A percentile compares a stretch with the other conserved stretches of the same genome.
Evolutionary conservation across 2,888 invertebrate genomes (phyloP).

Genomic region (Drosophila silvestris): DNA sequence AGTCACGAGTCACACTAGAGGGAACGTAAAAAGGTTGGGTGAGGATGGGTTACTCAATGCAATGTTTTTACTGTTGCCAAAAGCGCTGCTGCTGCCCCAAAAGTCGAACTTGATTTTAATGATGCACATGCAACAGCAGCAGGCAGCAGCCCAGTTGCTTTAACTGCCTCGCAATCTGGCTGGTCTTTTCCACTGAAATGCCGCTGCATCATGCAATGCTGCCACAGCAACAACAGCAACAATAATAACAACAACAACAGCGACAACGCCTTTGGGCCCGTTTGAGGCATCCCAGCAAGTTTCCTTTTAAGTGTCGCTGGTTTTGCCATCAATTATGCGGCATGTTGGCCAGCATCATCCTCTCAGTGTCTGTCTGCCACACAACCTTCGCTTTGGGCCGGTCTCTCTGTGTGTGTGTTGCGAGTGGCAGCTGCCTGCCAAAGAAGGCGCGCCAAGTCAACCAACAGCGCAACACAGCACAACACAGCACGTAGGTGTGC

Average conservation of each 20-base stretch:
- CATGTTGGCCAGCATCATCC: constrained; percentile 64
- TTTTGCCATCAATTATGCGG: constrained; percentile 78
- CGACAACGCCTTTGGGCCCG: constrained; percentile 77
- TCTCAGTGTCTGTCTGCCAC: constrained; percentile 13
- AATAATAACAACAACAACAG: constrained; percentile 32
- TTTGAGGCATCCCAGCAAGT: constrained; percentile 73
- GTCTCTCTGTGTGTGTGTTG: constrained; percentile 31
- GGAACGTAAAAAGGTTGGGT: neutral
- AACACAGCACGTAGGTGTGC: constrained; percentile 50
- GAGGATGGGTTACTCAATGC: constrained; percentile 1
- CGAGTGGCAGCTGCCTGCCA: constrained; percentile 64
- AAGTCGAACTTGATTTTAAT: constrained; percentile 70
- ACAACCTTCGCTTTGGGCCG: constrained; percentile 31
- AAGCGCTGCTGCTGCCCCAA: constrained; percentile 31
- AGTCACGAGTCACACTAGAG: constrained; percentile 17
- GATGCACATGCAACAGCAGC: constrained; percentile 66
- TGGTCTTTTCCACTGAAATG: constrained; percentile 73
- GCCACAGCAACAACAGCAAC: constrained; percentile 46
- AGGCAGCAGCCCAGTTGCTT: constrained; percentile 18
- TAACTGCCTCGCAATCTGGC: constrained; percentile 18
- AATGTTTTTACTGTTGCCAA: constrained; percentile 56
- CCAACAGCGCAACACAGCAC: constrained; percentile 24
- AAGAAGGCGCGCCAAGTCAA: constrained; percentile 54
- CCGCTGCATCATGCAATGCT: constrained; percentile 68
- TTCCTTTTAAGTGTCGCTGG: constrained; percentile 76